Conservation (phyloP, 1,140 invertebrate genomes). For the Bombus confusus region DNA sequence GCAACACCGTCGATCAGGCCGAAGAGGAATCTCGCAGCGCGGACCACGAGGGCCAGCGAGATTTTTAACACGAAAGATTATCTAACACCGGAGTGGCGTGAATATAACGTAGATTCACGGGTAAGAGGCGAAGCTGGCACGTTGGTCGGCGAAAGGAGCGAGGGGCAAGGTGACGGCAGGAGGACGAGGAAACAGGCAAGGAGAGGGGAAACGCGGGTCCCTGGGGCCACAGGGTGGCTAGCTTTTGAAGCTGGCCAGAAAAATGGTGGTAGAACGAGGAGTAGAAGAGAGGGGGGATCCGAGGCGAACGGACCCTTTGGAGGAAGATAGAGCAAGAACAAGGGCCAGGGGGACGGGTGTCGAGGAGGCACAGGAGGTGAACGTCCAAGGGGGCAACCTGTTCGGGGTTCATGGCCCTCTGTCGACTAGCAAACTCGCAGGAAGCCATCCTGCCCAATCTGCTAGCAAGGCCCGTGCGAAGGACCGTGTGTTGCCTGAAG, state of each 20-base stretch:
- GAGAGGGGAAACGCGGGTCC: slow-evolving; percentile 61
- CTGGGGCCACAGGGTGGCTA: slow-evolving; percentile 66
- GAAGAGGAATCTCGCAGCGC: slow-evolving; percentile 40
- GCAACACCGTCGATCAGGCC: neutral
- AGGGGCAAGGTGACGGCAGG: slow-evolving; percentile 24
- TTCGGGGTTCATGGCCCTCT: slow-evolving; percentile 83
- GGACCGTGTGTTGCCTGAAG: slow-evolving; percentile 62
- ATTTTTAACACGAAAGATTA: slow-evolving; percentile 75
- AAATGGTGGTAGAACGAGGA: slow-evolving; percentile 50
- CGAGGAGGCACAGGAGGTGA: slow-evolving; percentile 79
- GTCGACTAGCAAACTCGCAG: slow-evolving; percentile 79
- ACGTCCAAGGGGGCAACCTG: slow-evolving; percentile 83
- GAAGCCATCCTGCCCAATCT: slow-evolving; percentile 78
- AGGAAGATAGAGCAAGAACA: slow-evolving; percentile 53
- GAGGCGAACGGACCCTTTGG: slow-evolving; percentile 56
- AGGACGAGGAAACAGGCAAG: neutral
- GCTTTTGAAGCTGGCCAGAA: slow-evolving; percentile 62
- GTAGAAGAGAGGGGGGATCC: slow-evolving; percentile 39
- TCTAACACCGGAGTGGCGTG: slow-evolving; percentile 71
- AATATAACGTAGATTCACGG: slow-evolving; percentile 43
- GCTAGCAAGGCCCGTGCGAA: slow-evolving; percentile 74
- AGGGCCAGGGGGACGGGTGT: slow-evolving; percentile 67
- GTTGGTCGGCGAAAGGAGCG: neutral
- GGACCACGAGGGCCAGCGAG: slow-evolving; percentile 30
- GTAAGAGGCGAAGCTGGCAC: slow-evolving; percentile 18